Base-by-base conservation (phyloP, 2,888 invertebrate species). In the Andrena marginata region DNA sequence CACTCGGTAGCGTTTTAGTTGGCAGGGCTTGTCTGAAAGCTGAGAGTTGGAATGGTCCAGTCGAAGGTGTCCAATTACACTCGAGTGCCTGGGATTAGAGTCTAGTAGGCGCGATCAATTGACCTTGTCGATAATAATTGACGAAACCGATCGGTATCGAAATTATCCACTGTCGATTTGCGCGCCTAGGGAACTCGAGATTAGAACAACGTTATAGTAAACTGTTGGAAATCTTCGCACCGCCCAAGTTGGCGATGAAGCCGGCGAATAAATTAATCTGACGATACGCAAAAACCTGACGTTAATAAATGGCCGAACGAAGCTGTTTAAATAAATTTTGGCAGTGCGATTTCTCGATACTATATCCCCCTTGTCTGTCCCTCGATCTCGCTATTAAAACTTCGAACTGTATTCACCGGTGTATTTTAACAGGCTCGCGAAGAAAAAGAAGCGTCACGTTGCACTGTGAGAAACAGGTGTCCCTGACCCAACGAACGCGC, bases 401-500 rank as follows among this genome's bases (percentile, higher is more conserved):
- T 70, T 60, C 8, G 20, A 67, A 70, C 64, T 59, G 63, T 65
- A 68, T 33, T n/a, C 29, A 16, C 13, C 16, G n/a, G 8, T 60
- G 16, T 60, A 35, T 33, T 63, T 8, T 2, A 23, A 10, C 29
- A 6, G 29, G 23, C 13, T 10, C 16, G 8, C 8, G 29, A 16
- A 1, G 23, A 48, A 48, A 77, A 4, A 10, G 49, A 8, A 64
- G 7, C 33, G 51, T 26, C 13, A 33, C 23, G 23, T 63, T 56
- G 35, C 29, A 20, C 13, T 13, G 42, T 3, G 20, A 0, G 60
- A 20, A 29, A 13, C 23, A 64, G 31, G 65, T 80, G 65, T 70
- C 70, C 77, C 71, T 71, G 77, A 77, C 65, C 72, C 64, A 69
- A 42, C 70, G 31, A 20, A 1, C 16, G 20, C 77, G 77, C 70